Base-by-base conservation (phyloP, 2,888 invertebrate genomes). In the Drosophila hamatofila region DNA sequence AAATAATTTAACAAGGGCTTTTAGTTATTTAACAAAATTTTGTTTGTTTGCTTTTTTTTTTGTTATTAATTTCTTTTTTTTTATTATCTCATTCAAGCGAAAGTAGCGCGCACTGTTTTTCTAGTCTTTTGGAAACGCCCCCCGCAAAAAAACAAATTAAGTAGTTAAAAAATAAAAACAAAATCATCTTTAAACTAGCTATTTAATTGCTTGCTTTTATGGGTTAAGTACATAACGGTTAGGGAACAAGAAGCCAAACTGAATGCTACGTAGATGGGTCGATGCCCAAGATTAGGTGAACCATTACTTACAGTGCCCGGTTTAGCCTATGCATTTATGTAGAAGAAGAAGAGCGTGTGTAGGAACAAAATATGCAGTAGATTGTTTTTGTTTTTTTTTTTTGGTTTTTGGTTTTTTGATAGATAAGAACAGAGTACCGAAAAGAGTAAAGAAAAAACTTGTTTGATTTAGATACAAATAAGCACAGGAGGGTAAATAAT, bases 291-390 rank as follows among this genome's bases (percentile, higher is more conserved):
- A 63, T 65, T 78, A 85, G 75, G 61, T 75, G 73, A 78, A 70
- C 80, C 84, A 80, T 90, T 94, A 94, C 94, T 95, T 94, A 95
- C 94, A 93, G 94, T 94, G 91, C 93, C 94, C 80, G 94, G 94
- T 92, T 95, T 95, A 88, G 94, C 94, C 95, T 77, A 79, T 62
- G 62, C 21, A 51, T 54, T 25, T 54, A 49, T 49, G 48, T 49
- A 49, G 48, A 18, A 49, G 48, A 30, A 54, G 35, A 37, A 85
- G 89, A 84, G 84, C 78, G 80, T 80, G 74, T 84, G 78, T 79
- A 73, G 58, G 56, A 88, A 88, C 85, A 75, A 88, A 82, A 73
- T 82, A 88, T 80, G 86, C 81, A 79, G 44, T 44, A 44, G 82
- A 80, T 68, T 70, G 67, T 63, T 75, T 63, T 61, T 65, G 52